Evolutionary conservation across 2,888 invertebrate species (phyloP).

Genomic region (Dioctria rufipes): DNA sequence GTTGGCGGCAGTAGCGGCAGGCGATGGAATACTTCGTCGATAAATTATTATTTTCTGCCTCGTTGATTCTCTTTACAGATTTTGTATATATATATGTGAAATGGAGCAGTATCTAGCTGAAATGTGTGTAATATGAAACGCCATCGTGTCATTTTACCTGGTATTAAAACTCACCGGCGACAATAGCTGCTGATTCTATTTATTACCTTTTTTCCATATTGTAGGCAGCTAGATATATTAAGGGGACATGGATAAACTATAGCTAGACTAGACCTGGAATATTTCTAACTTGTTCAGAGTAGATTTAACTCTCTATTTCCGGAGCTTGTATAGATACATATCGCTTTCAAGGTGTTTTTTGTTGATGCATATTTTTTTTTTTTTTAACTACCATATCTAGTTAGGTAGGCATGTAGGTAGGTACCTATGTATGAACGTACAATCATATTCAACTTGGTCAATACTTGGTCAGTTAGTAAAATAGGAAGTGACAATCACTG

Average conservation of each 20-base stretch:
- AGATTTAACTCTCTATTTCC: neutral
- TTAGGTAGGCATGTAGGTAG: no score
- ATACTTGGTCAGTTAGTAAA: conserved; percentile 11
- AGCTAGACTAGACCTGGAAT: no score
- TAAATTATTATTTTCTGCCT: conserved; percentile 40
- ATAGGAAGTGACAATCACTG: conserved; percentile 40
- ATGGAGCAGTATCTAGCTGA: neutral
- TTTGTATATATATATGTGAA: no score
- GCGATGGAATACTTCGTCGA: neutral
- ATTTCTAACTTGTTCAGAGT: neutral
- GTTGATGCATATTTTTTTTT: no score
- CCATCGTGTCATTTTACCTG: conserved; percentile 1
- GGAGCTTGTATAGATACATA: conserved; percentile 1
- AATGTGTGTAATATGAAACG: conserved; percentile 12
- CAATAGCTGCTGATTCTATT: neutral
- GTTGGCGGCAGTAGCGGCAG: no score
- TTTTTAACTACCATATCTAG: no score
- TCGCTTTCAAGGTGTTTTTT: conserved; percentile 17
- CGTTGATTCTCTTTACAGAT: conserved; percentile 9
- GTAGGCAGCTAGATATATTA: neutral
- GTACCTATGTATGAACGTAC: no score
- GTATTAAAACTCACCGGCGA: neutral
- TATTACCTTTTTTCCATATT: neutral
- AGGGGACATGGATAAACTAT: neutral
- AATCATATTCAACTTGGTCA: no score